These are phyloP conservation scores for Heliconius erato DNA, from an alignment of 2,888 invertebrate genomes.

Conservation along the genomic window DNA sequence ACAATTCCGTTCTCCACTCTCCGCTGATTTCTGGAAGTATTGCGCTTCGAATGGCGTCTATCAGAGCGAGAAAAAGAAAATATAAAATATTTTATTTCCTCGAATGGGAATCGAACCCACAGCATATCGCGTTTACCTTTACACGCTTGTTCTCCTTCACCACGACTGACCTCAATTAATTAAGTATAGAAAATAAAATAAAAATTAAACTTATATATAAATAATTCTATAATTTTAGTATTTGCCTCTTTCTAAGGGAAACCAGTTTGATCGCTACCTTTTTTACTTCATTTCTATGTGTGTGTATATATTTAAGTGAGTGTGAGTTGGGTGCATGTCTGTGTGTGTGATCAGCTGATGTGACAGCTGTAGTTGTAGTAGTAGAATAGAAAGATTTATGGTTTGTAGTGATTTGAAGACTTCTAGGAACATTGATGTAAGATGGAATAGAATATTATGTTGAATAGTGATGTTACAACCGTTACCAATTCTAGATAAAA, in stretches of 20 bases:
- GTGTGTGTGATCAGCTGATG: slow-evolving; percentile 77
- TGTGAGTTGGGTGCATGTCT: slow-evolving; percentile 45
- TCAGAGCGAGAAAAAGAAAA: too few relatives aligned
- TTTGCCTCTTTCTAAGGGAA: slow-evolving; percentile 68
- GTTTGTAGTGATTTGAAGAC: slow-evolving; percentile 51
- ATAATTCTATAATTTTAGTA: slow-evolving; percentile 36
- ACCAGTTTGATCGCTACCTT: slow-evolving; percentile 74
- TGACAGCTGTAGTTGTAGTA: slow-evolving; percentile 64
- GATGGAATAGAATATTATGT: slow-evolving; percentile 13
- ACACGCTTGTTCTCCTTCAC: too few relatives aligned
- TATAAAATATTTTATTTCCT: too few relatives aligned
- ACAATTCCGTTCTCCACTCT: too few relatives aligned
- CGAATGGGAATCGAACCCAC: too few relatives aligned
- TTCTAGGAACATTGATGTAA: slow-evolving; percentile 42
- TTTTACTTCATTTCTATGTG: slow-evolving; percentile 62
- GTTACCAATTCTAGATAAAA: not conserved
- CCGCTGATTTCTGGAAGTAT: too few relatives aligned
- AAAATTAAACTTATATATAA: not conserved
- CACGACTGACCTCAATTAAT: not conserved
- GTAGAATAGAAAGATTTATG: slow-evolving; percentile 62
- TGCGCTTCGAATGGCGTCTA: too few relatives aligned
- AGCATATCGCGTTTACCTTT: too few relatives aligned
- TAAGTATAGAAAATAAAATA: not conserved
- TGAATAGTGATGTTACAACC: slow-evolving; percentile 2
- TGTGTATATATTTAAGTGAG: slow-evolving; percentile 17